A percentile compares a stretch with the other conserved stretches of the same genome.
These are phyloP conservation scores for Pseudoatta argentina DNA, from an alignment of 1,140 invertebrate genomes.

Conservation along the genomic window DNA sequence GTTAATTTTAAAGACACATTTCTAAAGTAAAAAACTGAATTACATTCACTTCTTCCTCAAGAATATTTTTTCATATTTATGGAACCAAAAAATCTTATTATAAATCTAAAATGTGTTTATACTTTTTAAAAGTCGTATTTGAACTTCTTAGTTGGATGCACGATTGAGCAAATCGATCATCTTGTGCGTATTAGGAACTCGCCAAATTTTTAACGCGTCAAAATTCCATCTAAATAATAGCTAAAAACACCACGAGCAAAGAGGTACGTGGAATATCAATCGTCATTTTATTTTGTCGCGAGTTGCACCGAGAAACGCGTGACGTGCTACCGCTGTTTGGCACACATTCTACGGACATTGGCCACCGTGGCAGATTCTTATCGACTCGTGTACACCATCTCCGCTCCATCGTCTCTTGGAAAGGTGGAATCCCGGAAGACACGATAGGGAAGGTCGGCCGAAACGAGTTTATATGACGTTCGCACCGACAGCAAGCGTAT, in stretches of 20 bases:
- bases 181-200: background rate
- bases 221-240: constrained; percentile 37
- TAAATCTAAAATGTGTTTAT: too few species aligned
- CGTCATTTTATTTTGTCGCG: constrained; percentile 69
- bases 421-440: constrained; percentile 74
- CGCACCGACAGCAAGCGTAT: constrained; percentile 22
- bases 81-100: background rate
- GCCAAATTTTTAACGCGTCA: constrained; percentile 19
- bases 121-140: background rate
- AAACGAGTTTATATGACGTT: constrained; percentile 73
- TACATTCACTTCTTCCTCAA: background rate
- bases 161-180: background rate
- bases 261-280: constrained; percentile 59
- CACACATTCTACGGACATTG: constrained; percentile 69
- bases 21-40: background rate
- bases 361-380: constrained; percentile 70
- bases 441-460: constrained; percentile 68
- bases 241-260: constrained; percentile 40
- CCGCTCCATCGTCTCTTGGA: constrained; percentile 47
- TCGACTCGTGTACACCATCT: constrained; percentile 53
- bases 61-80: background rate
- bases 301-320: constrained; percentile 56
- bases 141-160: background rate
- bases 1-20: background rate
- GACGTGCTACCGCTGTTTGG: constrained; percentile 60